Percentiles rank a stretch among this genome's conserved stretches.
These are phyloP conservation scores for Cerastis rubricosa DNA, from an alignment of 2,888 invertebrate genomes.

Conservation along the genomic window DNA sequence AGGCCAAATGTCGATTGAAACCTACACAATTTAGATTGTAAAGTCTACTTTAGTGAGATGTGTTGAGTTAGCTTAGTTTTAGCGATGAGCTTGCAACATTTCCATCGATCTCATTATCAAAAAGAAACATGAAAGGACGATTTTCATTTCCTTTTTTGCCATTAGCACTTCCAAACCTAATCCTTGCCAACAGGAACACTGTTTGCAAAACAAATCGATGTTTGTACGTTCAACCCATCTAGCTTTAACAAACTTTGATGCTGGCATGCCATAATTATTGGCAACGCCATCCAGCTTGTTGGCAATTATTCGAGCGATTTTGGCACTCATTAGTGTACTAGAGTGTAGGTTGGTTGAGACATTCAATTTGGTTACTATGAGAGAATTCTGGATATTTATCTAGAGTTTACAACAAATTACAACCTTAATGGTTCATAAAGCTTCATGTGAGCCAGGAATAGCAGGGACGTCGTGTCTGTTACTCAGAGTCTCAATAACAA, in stretches of 20 bases:
- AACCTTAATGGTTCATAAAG: neutral
- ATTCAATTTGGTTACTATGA: constrained; percentile 12
- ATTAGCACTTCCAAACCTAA: constrained; percentile 16
- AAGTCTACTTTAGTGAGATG: neutral
- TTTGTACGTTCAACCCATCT: constrained; percentile 10
- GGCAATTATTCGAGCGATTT: constrained; percentile 10
- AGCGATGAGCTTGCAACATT: neutral
- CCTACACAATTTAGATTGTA: neutral
- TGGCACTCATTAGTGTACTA: constrained; percentile 7
- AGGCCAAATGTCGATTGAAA: neutral
- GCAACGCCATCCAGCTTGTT: constrained; percentile 2
- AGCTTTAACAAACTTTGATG: constrained; percentile 7
- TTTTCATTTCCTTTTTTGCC: constrained; percentile 12
- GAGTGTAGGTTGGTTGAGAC: constrained; percentile 1
- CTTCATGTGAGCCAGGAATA: neutral
- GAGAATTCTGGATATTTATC: neutral
- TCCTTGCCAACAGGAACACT: neutral
- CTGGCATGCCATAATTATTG: constrained; percentile 19
- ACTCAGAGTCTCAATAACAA: neutral
- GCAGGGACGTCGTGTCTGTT: neutral
- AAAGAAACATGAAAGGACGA: neutral
- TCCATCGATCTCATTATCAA: neutral
- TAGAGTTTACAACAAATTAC: neutral
- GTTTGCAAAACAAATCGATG: constrained; percentile 14
- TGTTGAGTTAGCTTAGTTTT: neutral